These are phyloP conservation scores for Pardosa pseudoannulata DNA, from an alignment of 2,888 invertebrate genomes.

Conservation along the genomic window DNA sequence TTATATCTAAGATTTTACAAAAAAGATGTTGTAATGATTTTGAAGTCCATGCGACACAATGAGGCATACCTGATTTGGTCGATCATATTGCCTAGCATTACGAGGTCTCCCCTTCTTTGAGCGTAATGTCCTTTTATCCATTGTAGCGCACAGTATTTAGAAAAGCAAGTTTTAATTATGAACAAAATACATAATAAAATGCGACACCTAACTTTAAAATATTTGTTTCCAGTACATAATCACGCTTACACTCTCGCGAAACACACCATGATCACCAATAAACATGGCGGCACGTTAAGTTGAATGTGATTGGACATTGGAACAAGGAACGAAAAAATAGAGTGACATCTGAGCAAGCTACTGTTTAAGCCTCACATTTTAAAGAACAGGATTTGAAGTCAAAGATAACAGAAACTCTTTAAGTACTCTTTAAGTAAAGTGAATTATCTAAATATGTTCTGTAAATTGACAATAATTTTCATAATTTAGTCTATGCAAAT, in stretches of 20 bases:
- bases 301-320: conserved; percentile 65
- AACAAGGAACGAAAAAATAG: conserved; percentile 15
- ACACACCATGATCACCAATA: conserved; percentile 53
- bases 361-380: too few relatives aligned
- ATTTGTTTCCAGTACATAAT: not conserved
- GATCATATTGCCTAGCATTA: conserved; percentile 55
- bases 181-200: not conserved
- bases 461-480: too few relatives aligned
- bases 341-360: conserved; percentile 1
- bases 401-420: too few relatives aligned
- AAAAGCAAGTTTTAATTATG: not conserved
- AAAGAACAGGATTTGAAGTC: too few relatives aligned
- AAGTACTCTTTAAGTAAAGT: too few relatives aligned
- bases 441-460: too few relatives aligned
- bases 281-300: conserved; percentile 65
- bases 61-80: conserved; percentile 57
- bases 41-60: conserved; percentile 24
- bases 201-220: not conserved
- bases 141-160: conserved; percentile 11
- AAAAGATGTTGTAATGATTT: not conserved
- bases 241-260: conserved; percentile 47
- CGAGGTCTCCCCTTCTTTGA: conserved; percentile 47
- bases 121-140: conserved; percentile 50
- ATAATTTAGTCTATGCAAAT: too few relatives aligned
- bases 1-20: too few relatives aligned